Evolutionary conservation across 2,888 invertebrate genomes (phyloP).

Genomic region (Cactoblastis cactorum): DNA sequence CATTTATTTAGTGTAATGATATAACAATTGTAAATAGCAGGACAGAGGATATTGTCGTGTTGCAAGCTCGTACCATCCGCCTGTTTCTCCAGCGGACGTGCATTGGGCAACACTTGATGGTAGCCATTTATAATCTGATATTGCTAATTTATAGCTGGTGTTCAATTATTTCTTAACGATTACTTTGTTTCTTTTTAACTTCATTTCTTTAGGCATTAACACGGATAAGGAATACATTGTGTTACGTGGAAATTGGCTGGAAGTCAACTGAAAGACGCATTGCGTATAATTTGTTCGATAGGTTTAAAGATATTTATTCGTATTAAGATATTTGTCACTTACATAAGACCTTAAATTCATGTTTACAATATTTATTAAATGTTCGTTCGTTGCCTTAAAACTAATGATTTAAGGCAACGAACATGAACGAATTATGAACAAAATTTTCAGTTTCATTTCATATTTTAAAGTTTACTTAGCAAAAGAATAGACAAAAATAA

Average conservation of each 20-base stretch:
- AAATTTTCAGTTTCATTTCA: neutral
- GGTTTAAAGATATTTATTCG: no score
- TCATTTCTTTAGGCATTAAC: no score
- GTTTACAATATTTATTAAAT: no score
- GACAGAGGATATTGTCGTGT: conserved; percentile 38
- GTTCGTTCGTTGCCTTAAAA: no score
- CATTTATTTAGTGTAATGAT: neutral
- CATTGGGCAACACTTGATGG: conserved; percentile 39
- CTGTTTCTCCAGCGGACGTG: conserved; percentile 39
- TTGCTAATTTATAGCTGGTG: neutral
- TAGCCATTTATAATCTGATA: conserved; percentile 38
- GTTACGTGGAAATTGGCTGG: no score
- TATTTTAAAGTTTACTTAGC: no score
- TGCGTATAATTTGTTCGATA: neutral
- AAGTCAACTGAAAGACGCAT: neutral
- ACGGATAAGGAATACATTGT: no score
- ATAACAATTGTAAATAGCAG: conserved; percentile 20
- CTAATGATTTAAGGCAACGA: no score
- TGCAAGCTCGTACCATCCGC: conserved; percentile 35
- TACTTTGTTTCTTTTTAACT: no score
- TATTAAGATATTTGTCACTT: no score
- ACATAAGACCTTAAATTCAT: no score
- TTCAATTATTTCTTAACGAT: conserved; percentile 8
- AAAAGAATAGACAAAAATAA: neutral
- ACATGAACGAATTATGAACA: no score